Evolutionary conservation across 2,888 invertebrate genomes (phyloP), one percentile per base, ranked within the genome.

Genomic region (Hoplodrina ambigua): DNA sequence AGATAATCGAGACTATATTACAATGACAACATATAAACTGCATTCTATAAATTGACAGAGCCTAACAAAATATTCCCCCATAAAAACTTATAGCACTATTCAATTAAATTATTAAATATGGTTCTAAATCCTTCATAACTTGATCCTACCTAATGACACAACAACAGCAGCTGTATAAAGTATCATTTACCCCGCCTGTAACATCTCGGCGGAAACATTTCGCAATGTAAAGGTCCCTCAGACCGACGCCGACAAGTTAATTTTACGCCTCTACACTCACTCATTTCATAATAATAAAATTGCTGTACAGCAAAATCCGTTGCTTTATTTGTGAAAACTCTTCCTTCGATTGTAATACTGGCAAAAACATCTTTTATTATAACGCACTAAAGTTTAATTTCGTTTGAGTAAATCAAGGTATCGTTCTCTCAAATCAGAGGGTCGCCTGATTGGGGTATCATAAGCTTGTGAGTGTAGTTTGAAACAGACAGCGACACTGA

Each of bases 381-480:
- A 0, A 25, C 11, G n/a, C 6, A 1, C 20, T 83, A 86, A 58
- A 77, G 88, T 87, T 61, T 68, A 78, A 69, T 85, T 83, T 87
- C 17, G 72, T 41, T 78, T 78, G 82, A 19, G 15, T 20, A n/a
- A 30, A 49, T 60, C 58, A 67, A 73, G 69, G 78, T 83, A 76
- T 83, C 82, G 75, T 87, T 83, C 78, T 84, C 83, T 87, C 82
- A 88, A 91, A 90, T 89, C 89, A 87, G 90, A 92, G 93, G 94
- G 93, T 90, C 85, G 87, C 86, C 85, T 92, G 91, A 94, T 93
- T 92, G 90, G 92, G 91, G 93, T 91, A 92, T 93, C 90, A 93
- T 92, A 90, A 92, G 89, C 90, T 91, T 88, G 89, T 85, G 87
- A 92, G 91, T 89, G 91, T 91, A 92, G 89, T 93, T 92, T 89